Evolutionary conservation across 2,113 vertebrate species (phyloP).

Genomic region (Entelurus aequoreus): DNA sequence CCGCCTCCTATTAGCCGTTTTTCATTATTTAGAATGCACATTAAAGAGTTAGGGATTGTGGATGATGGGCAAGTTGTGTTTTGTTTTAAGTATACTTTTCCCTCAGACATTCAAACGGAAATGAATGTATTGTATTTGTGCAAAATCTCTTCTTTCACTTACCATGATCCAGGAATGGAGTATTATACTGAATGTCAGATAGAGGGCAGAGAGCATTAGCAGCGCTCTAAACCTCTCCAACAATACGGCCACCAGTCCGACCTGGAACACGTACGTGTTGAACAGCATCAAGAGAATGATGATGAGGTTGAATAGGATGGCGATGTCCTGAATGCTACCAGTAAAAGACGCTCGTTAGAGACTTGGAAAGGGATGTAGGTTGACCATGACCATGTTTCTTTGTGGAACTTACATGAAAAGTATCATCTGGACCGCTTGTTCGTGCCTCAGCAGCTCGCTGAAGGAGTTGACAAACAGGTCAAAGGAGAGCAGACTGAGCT

Average conservation of each 20-base stretch:
- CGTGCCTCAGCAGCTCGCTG: conserved; percentile 82
- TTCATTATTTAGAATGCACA: too few relatives aligned
- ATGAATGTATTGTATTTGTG: background rate
- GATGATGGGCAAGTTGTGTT: too few relatives aligned
- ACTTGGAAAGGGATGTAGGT: background rate
- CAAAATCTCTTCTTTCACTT: conserved; percentile 2
- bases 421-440: conserved; percentile 82
- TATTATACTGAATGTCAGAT: conserved; percentile 83
- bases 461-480: conserved; percentile 93
- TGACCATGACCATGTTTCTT: background rate
- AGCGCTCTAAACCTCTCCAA: conserved; percentile 85
- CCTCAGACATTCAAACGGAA: too few relatives aligned
- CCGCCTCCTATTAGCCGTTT: too few relatives aligned
- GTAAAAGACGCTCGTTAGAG: background rate
- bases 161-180: conserved; percentile 91
- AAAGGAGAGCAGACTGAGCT: conserved; percentile 84
- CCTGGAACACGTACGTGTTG: conserved; percentile 94
- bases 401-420: conserved; percentile 82
- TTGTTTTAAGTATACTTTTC: too few relatives aligned
- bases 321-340: conserved; percentile 87
- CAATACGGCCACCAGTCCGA: conserved; percentile 83
- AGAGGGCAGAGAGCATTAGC: conserved; percentile 77
- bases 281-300: conserved; percentile 95
- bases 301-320: conserved; percentile 87
- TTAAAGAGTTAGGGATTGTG: too few relatives aligned